Evolutionary conservation across 2,888 invertebrate genomes (phyloP).

Genomic region (Euphydryas editha): DNA sequence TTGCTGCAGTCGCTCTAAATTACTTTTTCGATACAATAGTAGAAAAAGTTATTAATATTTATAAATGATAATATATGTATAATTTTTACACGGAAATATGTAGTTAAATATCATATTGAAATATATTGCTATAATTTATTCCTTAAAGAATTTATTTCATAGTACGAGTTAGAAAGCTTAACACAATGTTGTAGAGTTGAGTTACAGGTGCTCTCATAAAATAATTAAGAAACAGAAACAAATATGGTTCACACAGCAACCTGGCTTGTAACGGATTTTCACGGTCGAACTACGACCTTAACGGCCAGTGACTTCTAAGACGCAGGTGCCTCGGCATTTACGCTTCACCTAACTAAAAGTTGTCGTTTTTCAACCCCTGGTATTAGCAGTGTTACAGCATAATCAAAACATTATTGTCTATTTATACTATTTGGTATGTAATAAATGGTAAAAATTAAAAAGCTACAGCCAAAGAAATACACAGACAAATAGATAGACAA

Average conservation of each 20-base stretch:
- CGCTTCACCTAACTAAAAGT: background rate
- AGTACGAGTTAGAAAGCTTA: too few relatives aligned
- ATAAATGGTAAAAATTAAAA: too few relatives aligned
- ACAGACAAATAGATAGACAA: background rate
- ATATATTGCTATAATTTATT: too few relatives aligned
- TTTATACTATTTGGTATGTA: too few relatives aligned
- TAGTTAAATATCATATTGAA: too few relatives aligned
- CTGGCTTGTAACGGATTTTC: constrained; percentile 71
- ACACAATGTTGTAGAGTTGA: too few relatives aligned
- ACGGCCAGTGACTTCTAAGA: constrained; percentile 55
- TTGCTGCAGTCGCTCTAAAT: background rate
- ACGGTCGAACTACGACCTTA: constrained; percentile 69
- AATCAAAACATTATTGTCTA: background rate
- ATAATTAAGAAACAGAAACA: constrained; percentile 8
- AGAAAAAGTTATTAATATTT: too few relatives aligned
- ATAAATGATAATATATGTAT: too few relatives aligned
- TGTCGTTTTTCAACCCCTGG: background rate
- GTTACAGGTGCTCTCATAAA: too few relatives aligned
- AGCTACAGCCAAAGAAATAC: background rate
- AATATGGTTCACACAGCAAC: constrained; percentile 31
- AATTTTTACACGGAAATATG: too few relatives aligned
- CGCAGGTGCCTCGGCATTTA: constrained; percentile 56
- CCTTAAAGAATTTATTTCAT: too few relatives aligned
- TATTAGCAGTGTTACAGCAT: background rate
- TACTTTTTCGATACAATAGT: background rate